Evolutionary conservation across 2,888 invertebrate genomes (phyloP), one percentile per base, ranked within the genome.

Genomic region (Macrosiphum euphorbiae): DNA sequence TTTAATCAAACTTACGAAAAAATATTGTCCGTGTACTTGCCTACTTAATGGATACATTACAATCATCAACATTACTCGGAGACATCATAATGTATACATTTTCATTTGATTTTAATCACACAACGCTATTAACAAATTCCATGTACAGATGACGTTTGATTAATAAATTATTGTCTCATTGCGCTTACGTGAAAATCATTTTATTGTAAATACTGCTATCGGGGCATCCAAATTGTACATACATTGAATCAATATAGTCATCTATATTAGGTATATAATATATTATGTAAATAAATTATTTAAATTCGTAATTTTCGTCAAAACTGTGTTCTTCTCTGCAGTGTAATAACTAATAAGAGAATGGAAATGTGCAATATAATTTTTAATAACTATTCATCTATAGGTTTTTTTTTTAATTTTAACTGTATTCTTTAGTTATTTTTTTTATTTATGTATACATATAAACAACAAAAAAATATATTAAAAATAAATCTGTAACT

Each of bases 361-460:
- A 90, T 67, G 90, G 94, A 90, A 94, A 90, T n/a, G 94, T 94
- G 94, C 94, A 94, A 94, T 94, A 94, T 86, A 35, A 90, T 85
- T 50, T 61, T 44, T 52, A 90, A 52, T n/a, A 84, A 91, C 44
- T 91, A 55, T 61, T 61, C 47, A 35, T 92, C 50, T 61, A 92
- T 10, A 7, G 4, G 58, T n/a, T 84, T 90, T 47, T 90, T 47
- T 44, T 89, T 88, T 84, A 44, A 89, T 89, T 88, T 93, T 78
- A 16, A 88, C 52, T 78, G 20, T 10, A 67, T 92, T 88, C 44
- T 55, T 78, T 84, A 55, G 52, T 47, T 67, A n/a, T 90, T 90
- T 50, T 89, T 35, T 61, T 61, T 24, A n/a, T n/a, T 90, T 50
- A 13, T 50, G 26, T 67, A 44, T 44, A 41, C 55, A 88, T 26